These are phyloP conservation scores for Pollachius pollachius DNA, from an alignment of 2,113 vertebrate species.

Conservation along the genomic window DNA sequence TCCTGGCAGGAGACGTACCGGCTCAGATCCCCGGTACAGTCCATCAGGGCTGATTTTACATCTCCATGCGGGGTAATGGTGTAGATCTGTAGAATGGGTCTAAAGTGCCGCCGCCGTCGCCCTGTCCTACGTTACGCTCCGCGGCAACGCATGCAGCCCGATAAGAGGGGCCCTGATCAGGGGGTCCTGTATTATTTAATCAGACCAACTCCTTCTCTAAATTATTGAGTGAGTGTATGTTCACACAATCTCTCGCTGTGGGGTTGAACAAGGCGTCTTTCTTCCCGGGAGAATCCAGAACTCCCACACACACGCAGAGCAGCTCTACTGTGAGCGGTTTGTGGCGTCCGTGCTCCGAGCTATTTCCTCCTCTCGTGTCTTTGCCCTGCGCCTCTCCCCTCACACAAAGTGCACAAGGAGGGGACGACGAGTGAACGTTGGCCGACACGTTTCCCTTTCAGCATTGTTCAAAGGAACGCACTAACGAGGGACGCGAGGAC, in stretches of 20 bases:
- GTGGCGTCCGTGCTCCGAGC: not conserved
- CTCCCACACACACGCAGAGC: constrained; percentile 41
- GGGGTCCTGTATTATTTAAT: constrained; percentile 75
- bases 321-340: constrained; percentile 7
- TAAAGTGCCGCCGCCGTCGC: not conserved
- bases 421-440: too few species aligned
- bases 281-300: not conserved
- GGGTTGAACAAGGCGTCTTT: constrained; percentile 50
- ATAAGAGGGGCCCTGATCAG: constrained; percentile 51
- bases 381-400: constrained; percentile 1
- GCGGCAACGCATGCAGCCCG: constrained; percentile 3
- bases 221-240: constrained; percentile 74
- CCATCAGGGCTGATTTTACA: constrained; percentile 26
- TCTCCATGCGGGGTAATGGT: constrained; percentile 25
- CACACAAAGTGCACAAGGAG: too few species aligned
- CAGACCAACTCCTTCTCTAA: constrained; percentile 70
- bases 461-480: constrained; percentile 32
- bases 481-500: not conserved
- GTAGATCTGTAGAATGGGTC: too few species aligned
- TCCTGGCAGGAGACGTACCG: constrained; percentile 24
- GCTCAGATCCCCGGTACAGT: constrained; percentile 29
- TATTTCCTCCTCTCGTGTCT: constrained; percentile 10
- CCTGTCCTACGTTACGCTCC: too few species aligned
- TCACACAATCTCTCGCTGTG: constrained; percentile 70
- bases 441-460: constrained; percentile 6